phyloP scores from a whole-genome alignment of 2,113 vertebrate genomes.

The Otus sunia region DNA sequence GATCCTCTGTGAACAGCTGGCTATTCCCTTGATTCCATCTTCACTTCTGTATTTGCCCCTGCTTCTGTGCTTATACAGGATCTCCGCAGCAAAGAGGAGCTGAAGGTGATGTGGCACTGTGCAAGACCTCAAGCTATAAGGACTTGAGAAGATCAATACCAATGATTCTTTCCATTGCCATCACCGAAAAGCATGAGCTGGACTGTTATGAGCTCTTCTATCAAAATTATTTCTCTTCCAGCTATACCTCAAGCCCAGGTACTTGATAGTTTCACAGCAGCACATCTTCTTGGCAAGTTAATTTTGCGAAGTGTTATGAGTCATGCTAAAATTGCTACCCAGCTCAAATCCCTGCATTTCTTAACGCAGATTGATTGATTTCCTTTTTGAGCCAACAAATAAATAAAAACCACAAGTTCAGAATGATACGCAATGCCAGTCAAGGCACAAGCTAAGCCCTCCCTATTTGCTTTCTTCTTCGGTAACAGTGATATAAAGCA shows the following conservation, averaged over 20 bases:
- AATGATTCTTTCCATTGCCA: not conserved
- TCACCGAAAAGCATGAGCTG: not conserved
- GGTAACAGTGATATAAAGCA: not conserved
- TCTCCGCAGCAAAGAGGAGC: not conserved
- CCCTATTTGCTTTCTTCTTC: not conserved
- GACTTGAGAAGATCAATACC: not conserved
- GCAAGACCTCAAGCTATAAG: not conserved
- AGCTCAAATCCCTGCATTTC: conserved; percentile 3
- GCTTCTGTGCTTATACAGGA: not conserved
- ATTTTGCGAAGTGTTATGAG: conserved; percentile 14
- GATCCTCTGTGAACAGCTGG: not conserved
- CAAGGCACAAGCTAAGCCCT: not conserved
- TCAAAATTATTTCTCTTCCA: conserved; percentile 27
- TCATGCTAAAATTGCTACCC: conserved; percentile 20
- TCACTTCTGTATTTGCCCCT: not conserved
- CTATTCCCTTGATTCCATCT: not conserved
- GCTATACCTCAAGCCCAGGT: not conserved
- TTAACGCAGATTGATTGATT: not conserved
- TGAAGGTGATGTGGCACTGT: not conserved
- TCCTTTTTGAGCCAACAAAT: not conserved
- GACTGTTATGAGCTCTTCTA: not conserved
- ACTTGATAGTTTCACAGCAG: not conserved
- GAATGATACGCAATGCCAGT: not conserved
- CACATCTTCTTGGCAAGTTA: not conserved
- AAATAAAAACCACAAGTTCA: not conserved